These are phyloP conservation scores for Dermatemys mawii DNA, from an alignment of 2,113 vertebrate species.

Conservation along the genomic window DNA sequence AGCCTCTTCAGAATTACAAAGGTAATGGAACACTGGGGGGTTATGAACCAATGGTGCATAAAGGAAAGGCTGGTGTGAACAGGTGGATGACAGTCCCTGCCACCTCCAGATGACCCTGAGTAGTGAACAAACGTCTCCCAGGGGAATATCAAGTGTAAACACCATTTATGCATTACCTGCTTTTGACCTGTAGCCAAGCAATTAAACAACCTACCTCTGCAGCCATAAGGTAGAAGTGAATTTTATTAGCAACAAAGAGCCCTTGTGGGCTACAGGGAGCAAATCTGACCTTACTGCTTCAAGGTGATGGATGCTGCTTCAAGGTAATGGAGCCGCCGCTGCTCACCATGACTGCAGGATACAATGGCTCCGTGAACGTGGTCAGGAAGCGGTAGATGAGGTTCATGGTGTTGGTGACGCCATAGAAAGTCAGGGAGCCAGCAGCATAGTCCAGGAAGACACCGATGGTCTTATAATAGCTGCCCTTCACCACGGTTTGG, in stretches of 20 bases:
- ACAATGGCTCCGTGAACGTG: constrained; percentile 62
- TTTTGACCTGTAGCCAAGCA: background rate
- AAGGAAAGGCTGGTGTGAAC: background rate
- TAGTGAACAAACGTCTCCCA: background rate
- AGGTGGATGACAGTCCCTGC: background rate
- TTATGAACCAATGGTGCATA: background rate
- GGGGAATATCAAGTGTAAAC: background rate
- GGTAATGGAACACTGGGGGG: background rate
- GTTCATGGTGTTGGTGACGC: constrained; percentile 31
- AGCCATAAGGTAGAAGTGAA: background rate
- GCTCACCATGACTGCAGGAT: constrained; percentile 69
- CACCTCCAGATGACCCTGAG: background rate
- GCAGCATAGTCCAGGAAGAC: constrained; percentile 50
- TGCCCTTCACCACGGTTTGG: constrained; percentile 54
- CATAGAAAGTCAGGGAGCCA: constrained; percentile 65
- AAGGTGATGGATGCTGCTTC: constrained; percentile 5
- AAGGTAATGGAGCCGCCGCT: constrained; percentile 54
- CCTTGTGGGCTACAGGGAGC: background rate
- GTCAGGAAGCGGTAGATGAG: constrained; percentile 64
- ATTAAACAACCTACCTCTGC: background rate
- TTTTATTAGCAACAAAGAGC: background rate
- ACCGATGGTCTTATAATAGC: constrained; percentile 57
- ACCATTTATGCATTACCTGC: background rate
- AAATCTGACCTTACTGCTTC: background rate
- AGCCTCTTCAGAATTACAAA: background rate